These are phyloP conservation scores for Cephus runcator DNA, from an alignment of 2,888 invertebrate species.

Conservation along the genomic window DNA sequence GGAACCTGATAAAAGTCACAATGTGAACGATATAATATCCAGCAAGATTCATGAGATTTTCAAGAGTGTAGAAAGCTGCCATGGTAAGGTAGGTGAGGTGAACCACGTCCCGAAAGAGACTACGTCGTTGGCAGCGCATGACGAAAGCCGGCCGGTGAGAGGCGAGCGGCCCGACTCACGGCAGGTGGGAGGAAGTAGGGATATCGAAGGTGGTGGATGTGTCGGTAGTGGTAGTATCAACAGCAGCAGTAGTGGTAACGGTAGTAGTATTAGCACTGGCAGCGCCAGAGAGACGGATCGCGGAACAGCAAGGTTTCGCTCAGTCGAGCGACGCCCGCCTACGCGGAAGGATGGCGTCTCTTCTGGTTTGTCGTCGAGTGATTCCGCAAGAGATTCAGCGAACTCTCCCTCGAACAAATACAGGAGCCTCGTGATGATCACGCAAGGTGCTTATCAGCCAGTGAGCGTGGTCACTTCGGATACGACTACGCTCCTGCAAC, in stretches of 20 bases:
- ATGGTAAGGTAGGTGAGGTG: slow-evolving; percentile 12
- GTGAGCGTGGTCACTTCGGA: slow-evolving; percentile 82
- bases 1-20: slow-evolving; percentile 4
- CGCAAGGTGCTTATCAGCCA: slow-evolving; percentile 73
- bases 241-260: slow-evolving; percentile 43
- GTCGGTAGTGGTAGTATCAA: slow-evolving; percentile 39
- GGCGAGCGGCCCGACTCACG: slow-evolving; percentile 29
- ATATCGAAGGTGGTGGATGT: slow-evolving; percentile 9
- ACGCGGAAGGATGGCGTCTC: slow-evolving; percentile 56
- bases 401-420: slow-evolving; percentile 68
- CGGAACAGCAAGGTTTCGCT: slow-evolving; percentile 60
- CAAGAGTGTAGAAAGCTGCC: slow-evolving; percentile 29
- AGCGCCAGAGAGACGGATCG: slow-evolving; percentile 46
- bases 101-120: slow-evolving; percentile 65
- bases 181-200: slow-evolving; percentile 25
- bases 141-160: slow-evolving; percentile 38
- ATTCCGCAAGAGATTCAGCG: slow-evolving; percentile 36
- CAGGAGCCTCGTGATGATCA: slow-evolving; percentile 91
- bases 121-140: slow-evolving; percentile 69
- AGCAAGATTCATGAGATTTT: slow-evolving; percentile 49
- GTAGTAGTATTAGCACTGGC: slow-evolving; percentile 35
- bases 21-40: slow-evolving; percentile 46
- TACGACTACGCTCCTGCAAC: slow-evolving; percentile 77
- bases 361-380: slow-evolving; percentile 65
- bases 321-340: slow-evolving; percentile 63